Evolutionary conservation across 2,113 vertebrate genomes (phyloP).

Genomic region (Nycticorax nycticorax): DNA sequence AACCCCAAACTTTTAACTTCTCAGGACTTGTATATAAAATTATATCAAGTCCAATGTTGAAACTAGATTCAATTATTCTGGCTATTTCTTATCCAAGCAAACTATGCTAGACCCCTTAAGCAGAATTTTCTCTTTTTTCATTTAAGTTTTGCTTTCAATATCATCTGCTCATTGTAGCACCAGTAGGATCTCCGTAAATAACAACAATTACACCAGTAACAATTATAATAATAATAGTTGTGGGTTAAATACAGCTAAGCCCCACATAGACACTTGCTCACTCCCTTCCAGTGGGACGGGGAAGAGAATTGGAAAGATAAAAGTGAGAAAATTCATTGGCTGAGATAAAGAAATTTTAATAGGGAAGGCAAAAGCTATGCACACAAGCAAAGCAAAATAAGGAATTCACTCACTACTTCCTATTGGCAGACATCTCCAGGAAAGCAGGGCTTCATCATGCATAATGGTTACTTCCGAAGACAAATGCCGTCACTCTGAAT

Average conservation of each 20-base stretch:
- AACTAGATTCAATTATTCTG: not conserved
- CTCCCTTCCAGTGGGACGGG: not conserved
- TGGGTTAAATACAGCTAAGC: not conserved
- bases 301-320: not conserved
- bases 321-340: not conserved
- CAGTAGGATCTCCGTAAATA: not conserved
- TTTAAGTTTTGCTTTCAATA: not conserved
- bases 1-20: not conserved
- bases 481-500: fast-evolving
- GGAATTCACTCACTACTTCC: not conserved
- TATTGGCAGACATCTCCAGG: fast-evolving
- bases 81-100: not conserved
- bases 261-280: not conserved
- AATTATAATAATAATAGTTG: not conserved
- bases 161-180: not conserved
- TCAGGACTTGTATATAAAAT: not conserved
- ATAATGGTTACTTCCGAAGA: not conserved
- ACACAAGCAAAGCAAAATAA: not conserved
- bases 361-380: not conserved
- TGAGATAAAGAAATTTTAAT: not conserved
- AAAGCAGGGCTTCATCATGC: not conserved
- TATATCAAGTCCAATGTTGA: not conserved
- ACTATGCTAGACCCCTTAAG: not conserved
- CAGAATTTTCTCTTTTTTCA: not conserved
- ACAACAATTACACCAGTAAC: not conserved